A percentile compares a stretch with the other conserved stretches of the same genome.
Evolutionary conservation across 2,113 vertebrate genomes (phyloP).

Genomic region (Muntiacus muntjak): DNA sequence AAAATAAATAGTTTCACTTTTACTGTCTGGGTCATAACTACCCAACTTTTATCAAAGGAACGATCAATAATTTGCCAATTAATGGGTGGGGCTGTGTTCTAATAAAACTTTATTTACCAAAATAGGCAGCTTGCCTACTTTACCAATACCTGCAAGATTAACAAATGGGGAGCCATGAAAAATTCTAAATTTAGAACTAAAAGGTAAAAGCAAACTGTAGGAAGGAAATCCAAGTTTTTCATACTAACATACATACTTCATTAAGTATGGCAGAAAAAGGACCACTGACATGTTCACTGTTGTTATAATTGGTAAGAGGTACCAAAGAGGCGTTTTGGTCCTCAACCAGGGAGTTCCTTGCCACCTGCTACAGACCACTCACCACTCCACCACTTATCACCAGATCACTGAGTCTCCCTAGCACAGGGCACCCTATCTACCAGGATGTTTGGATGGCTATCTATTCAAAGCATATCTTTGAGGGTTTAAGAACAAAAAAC

Average conservation of each 20-base stretch:
- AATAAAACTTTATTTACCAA: constrained; percentile 17
- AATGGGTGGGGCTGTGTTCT: background rate
- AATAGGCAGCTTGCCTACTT: background rate
- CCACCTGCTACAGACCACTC: background rate
- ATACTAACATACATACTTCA: background rate
- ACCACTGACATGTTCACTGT: background rate
- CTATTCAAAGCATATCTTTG: background rate
- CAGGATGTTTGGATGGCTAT: background rate
- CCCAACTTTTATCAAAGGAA: background rate
- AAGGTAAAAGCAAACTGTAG: background rate
- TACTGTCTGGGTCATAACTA: background rate
- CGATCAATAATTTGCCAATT: background rate
- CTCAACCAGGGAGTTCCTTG: background rate
- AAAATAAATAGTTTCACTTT: background rate
- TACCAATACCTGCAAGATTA: background rate
- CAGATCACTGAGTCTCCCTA: background rate
- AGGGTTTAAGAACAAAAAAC: background rate
- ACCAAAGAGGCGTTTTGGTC: background rate
- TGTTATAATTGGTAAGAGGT: background rate
- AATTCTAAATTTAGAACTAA: constrained; percentile 2
- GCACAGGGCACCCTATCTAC: background rate
- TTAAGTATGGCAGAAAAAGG: background rate
- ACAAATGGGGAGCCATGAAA: background rate
- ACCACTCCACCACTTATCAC: background rate
- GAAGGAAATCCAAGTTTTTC: constrained; percentile 1